Evolutionary conservation across 2,888 invertebrate species (phyloP), one percentile per base, ranked within the genome.

Genomic region (Ophion obscuratus): DNA sequence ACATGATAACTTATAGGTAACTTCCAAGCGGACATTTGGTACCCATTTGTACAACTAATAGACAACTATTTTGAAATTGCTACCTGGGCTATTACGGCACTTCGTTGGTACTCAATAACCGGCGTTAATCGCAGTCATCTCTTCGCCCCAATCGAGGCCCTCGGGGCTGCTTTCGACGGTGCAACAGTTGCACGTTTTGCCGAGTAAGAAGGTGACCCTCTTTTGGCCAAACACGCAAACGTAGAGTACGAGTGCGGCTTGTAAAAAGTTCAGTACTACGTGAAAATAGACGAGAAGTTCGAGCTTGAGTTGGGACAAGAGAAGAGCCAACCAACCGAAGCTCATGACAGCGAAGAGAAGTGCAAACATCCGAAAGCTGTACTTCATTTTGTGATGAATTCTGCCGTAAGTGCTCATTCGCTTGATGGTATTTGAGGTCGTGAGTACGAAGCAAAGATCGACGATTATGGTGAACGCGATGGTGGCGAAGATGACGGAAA

Each of bases 101-200:
- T 53, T 67, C 27, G 14, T 57, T 20, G 53, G 59, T 59, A 31
- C 10, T 90, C 90, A 95, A 91, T 95, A 95, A 74, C 96, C 96
- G 20, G 97, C 96, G 91, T 97, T 97, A 96, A 98, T 97, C 87
- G 97, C 97, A 77, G 97, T 96, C 97, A 98, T 96, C 94, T 98
- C 98, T 91, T 98, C 98, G 0, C 98, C 98, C 97, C 97, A 98
- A 91, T 98, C 97, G n/a, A 96, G 96, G 0, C 96, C 95, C 2
- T 96, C 96, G 9, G 87, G 80, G 0, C 96, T 96, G 87, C 97
- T 96, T 10, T 91, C 92, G 6, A 94, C 94, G 78, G 94, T 94
- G 89, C 95, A 96, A 86, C 95, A 96, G 71, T 95, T 93, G 94
- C 97, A 98, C 77, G 97, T 97, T 94, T 98, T 97, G 85, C 96